phyloP scores from a whole-genome alignment of 2,113 vertebrate genomes.

The Pelvicachromis taeniatus region DNA sequence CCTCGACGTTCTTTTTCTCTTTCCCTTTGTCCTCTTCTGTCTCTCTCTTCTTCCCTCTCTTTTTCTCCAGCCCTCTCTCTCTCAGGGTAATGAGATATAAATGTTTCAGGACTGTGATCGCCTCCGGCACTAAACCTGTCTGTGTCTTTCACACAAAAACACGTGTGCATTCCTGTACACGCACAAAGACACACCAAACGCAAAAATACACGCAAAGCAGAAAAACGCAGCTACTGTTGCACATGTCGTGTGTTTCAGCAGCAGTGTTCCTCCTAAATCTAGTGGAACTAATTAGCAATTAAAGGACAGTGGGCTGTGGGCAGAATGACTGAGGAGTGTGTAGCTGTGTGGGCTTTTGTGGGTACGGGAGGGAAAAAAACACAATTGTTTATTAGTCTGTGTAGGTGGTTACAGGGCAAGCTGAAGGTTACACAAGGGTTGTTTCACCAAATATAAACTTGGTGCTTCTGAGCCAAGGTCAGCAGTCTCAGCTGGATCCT shows the following conservation, averaged over 20 bases:
- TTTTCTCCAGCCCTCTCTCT: neutral
- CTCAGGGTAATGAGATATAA: conserved; percentile 61
- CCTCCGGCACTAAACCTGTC: conserved; percentile 48
- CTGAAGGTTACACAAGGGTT: conserved; percentile 31
- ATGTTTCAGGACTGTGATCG: conserved; percentile 57
- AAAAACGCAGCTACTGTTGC: neutral
- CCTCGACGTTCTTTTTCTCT: neutral
- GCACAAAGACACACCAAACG: neutral
- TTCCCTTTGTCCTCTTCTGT: neutral
- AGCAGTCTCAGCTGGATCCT: neutral
- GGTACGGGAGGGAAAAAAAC: neutral
- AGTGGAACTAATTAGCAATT: conserved; percentile 57
- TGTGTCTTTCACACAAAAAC: conserved; percentile 28
- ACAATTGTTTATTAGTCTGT: neutral
- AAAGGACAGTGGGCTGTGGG: conserved; percentile 29
- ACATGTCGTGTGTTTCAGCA: neutral
- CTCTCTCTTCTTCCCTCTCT: neutral
- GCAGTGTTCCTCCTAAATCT: conserved; percentile 32
- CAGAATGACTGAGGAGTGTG: conserved; percentile 10
- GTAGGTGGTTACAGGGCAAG: conserved; percentile 33
- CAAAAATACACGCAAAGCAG: neutral
- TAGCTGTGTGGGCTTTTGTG: conserved; percentile 11
- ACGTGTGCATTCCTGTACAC: neutral
- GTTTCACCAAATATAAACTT: conserved; percentile 39
- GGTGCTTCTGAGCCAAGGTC: conserved; percentile 27